phyloP scores from a whole-genome alignment of 1,140 invertebrate species.

The Drosophila bocqueti region DNA sequence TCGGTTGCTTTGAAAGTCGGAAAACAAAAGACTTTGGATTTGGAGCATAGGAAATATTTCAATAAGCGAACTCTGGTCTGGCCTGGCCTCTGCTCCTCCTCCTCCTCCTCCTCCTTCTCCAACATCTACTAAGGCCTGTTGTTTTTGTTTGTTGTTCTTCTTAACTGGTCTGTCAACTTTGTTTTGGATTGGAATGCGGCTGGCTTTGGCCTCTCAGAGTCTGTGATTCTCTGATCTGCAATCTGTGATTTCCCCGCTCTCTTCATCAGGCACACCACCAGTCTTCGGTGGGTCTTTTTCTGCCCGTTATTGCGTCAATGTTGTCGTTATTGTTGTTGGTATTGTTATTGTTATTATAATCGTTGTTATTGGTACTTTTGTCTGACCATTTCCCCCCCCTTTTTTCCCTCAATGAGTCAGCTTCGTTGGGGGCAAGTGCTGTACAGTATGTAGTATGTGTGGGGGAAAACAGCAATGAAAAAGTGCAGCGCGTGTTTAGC shows the following conservation, averaged over 20 bases:
- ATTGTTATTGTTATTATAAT: conserved; percentile 42
- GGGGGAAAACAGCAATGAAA: not conserved
- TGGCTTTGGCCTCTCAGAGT: conserved; percentile 44
- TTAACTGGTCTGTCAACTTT: conserved; percentile 80
- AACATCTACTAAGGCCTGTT: conserved; percentile 35
- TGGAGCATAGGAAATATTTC: conserved; percentile 79
- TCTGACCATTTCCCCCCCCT: conserved; percentile 18
- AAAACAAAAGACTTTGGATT: conserved; percentile 54
- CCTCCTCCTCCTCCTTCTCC: not conserved
- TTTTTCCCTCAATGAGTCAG: conserved; percentile 31
- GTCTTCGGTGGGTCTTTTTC: conserved; percentile 25
- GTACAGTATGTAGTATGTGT: not conserved
- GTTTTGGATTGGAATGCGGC: conserved; percentile 74
- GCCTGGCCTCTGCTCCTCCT: not conserved
- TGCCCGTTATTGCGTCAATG: conserved; percentile 54
- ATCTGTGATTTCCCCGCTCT: not conserved
- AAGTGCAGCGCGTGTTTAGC: conserved; percentile 50
- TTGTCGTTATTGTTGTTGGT: conserved; percentile 40
- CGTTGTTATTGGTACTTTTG: conserved; percentile 41
- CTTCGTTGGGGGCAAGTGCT: conserved; percentile 5
- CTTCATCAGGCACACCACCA: not conserved
- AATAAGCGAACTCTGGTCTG: conserved; percentile 43
- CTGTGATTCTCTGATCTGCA: conserved; percentile 8
- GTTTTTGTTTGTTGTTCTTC: conserved; percentile 57
- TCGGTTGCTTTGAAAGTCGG: conserved; percentile 28